Percentiles rank a stretch among this genome's conserved stretches.
These are phyloP conservation scores for Temnopleurus reevesii DNA, from an alignment of 53 echinoderm and acorn worm genomes.

Conservation along the genomic window DNA sequence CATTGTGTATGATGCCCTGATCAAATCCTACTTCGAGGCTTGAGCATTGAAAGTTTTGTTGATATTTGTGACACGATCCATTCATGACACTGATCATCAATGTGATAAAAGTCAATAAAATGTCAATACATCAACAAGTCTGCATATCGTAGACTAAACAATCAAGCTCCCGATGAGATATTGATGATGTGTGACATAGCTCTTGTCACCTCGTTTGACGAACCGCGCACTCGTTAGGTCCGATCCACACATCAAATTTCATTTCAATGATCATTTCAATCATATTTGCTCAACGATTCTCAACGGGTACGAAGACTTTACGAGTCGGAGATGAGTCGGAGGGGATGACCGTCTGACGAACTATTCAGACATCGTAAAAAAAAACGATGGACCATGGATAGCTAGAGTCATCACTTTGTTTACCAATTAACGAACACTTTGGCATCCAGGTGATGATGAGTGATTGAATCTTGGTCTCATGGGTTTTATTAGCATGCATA, in stretches of 20 bases:
- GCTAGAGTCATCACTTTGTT: conserved; percentile 29
- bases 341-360: not conserved
- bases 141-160: not conserved
- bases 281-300: conserved; percentile 36
- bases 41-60: no score
- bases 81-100: no score
- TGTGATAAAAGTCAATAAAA: no score
- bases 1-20: no score
- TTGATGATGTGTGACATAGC: conserved; percentile 47
- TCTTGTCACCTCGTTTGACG: conserved; percentile 31
- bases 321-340: no score
- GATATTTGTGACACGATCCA: no score
- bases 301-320: not conserved
- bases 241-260: conserved; percentile 34
- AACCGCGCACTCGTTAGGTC: not conserved
- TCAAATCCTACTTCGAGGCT: no score
- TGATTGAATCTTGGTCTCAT: not conserved
- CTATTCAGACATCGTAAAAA: no score
- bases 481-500: conserved; percentile 18
- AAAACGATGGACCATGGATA: not conserved
- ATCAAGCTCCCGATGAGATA: conserved; percentile 19
- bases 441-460: not conserved
- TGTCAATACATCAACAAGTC: no score
- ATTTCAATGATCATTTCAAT: conserved; percentile 40
- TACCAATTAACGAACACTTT: conserved; percentile 2